Evolutionary conservation across 2,888 invertebrate species (phyloP), one percentile per base, ranked within the genome.

Genomic region (Cantharis flavilabris): DNA sequence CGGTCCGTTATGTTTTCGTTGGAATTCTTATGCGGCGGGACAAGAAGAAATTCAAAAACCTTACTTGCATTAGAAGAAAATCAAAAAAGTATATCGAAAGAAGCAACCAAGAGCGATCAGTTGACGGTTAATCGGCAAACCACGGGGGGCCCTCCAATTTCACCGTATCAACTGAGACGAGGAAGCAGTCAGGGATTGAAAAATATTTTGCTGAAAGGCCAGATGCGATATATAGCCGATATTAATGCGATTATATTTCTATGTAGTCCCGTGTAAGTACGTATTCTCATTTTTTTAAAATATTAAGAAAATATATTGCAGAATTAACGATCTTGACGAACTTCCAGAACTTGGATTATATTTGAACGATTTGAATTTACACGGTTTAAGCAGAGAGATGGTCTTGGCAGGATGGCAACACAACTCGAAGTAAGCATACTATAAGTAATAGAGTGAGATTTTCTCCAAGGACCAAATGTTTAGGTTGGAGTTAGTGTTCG

Each of bases 381-480:
- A 97, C 84, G 97, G 97, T 0, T 89, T 96, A 62, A 95, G 96
- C 81, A 92, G 94, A 65, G 96, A 96, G 87, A 91, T 96, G 90
- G 93, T 96, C 0, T 89, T 96, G 81, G 92, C 93, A 18, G 96
- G 96, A 3, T 96, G 96, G 96, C 95, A 96, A 84, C 96, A 96
- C 85, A 92, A 94, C 80, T 95, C 95, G 3, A 92, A 92, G 90
- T 91, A 87, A 86, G 81, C 81, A 49, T 23, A 23, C 26, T 2
- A 16, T 4, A 14, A 16, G 11, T 28, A n/a, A 14, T 13, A 28
- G 1, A 0, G 5, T 3, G 14, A 69, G 4, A 14, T 3, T 69
- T 26, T 69, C 26, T 69, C 2, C 1, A 28, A n/a, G 4, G 62
- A 23, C 10, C 18, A 9, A 20, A 26, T 16, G 13, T 82, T 49